A percentile compares a stretch with the other conserved stretches of the same genome.
Conservation (phyloP, 2,888 invertebrate species). For the Tinea trinotella region DNA sequence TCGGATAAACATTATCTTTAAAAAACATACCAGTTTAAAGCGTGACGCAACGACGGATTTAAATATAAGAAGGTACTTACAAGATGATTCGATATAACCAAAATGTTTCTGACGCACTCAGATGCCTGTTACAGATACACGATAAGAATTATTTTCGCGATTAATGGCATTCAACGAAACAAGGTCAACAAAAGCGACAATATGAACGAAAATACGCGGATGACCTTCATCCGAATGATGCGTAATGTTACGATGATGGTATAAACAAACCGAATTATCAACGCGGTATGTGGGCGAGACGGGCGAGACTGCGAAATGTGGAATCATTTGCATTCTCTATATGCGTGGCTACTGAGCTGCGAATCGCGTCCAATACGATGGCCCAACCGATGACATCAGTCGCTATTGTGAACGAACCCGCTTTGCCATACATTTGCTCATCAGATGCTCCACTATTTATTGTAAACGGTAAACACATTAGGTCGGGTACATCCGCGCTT, state of each 20-base stretch:
- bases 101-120: background rate
- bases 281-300: conserved; percentile 7
- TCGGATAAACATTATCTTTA: too few relatives aligned
- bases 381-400: conserved; percentile 16
- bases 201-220: conserved; percentile 14
- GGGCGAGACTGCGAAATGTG: background rate
- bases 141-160: conserved; percentile 1
- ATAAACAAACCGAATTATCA: conserved; percentile 15
- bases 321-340: conserved; percentile 8
- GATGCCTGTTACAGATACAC: background rate
- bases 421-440: conserved; percentile 16
- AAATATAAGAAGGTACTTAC: background rate
- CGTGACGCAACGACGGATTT: background rate
- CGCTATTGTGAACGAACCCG: conserved; percentile 11
- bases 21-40: background rate
- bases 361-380: background rate
- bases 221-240: conserved; percentile 14
- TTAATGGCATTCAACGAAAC: conserved; percentile 9
- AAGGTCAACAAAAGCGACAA: conserved; percentile 17
- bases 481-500: background rate
- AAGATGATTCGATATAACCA: background rate
- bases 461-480: conserved; percentile 17
- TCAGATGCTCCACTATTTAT: conserved; percentile 18
- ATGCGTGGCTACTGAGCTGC: background rate
- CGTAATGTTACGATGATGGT: conserved; percentile 16